These are phyloP conservation scores for Diachrysia chrysitis DNA, from an alignment of 2,888 invertebrate genomes.

Conservation along the genomic window DNA sequence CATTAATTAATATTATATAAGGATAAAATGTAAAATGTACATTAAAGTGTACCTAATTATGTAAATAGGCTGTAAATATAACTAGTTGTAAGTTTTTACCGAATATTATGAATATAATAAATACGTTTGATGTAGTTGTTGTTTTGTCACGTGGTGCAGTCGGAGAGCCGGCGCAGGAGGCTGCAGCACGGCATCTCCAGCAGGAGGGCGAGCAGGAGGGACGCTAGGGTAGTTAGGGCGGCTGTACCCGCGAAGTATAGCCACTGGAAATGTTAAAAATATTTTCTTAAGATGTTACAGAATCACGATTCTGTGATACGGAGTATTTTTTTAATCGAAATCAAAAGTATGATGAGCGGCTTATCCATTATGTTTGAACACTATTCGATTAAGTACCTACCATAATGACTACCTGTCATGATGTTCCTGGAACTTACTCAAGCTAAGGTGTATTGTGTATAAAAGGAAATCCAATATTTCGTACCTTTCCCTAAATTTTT, in stretches of 20 bases:
- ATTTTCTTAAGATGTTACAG: not conserved
- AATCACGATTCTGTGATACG: not conserved
- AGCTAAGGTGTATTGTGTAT: no score
- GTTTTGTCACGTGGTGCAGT: constrained; percentile 66
- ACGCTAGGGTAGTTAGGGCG: constrained; percentile 76
- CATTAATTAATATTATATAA: constrained; percentile 25
- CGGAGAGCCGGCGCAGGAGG: constrained; percentile 84
- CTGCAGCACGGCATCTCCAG: constrained; percentile 90
- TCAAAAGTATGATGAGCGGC: no score
- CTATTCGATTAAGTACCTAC: no score
- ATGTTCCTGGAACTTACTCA: no score
- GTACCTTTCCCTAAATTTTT: no score
- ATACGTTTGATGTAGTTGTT: constrained; percentile 26
- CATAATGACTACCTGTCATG: no score
- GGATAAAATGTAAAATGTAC: constrained; percentile 42
- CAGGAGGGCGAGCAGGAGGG: constrained; percentile 86
- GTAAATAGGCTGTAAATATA: constrained; percentile 83
- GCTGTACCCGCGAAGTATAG: constrained; percentile 87
- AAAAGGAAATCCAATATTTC: no score
- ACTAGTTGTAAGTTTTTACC: constrained; percentile 65
- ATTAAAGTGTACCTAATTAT: constrained; percentile 61
- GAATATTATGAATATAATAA: constrained; percentile 63
- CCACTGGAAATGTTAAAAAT: constrained; percentile 76
- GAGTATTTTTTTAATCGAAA: no score
- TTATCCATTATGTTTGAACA: no score